These are phyloP conservation scores for Lepidocolaptes lacrymiger DNA, from an alignment of 2,797 vertebrate species.

Conservation along the genomic window DNA sequence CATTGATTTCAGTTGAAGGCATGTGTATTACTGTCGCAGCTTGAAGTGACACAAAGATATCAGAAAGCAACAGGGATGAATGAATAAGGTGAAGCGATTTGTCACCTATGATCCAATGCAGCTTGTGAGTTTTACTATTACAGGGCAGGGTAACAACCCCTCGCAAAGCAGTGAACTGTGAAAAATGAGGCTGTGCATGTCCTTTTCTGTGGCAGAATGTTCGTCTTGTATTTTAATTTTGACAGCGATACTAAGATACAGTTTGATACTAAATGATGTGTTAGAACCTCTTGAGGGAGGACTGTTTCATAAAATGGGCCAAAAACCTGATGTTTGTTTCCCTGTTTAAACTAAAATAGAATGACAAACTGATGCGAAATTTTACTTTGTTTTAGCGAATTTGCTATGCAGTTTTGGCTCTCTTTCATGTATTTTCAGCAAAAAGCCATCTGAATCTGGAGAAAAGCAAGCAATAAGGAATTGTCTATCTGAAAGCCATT, in stretches of 20 bases:
- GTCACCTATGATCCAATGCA: conserved; percentile 47
- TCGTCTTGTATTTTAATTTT: conserved; percentile 19
- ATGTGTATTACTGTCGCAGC: conserved; percentile 29
- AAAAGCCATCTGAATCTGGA: not conserved
- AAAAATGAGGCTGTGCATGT: not conserved
- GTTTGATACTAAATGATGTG: not conserved
- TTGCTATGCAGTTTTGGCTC: not conserved
- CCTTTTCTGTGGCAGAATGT: not conserved
- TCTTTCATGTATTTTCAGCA: not conserved
- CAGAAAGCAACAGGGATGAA: conserved; percentile 65
- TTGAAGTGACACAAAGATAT: conserved; percentile 59
- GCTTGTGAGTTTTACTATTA: conserved; percentile 30
- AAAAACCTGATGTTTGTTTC: not conserved
- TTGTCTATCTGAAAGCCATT: not conserved
- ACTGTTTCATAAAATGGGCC: not conserved
- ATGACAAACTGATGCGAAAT: not conserved
- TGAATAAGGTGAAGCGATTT: conserved; percentile 58
- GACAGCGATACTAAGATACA: not conserved
- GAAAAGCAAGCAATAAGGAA: not conserved
- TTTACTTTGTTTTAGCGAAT: not conserved
- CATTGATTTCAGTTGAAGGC: conserved; percentile 66
- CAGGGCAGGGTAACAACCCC: not conserved
- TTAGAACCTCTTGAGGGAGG: not conserved
- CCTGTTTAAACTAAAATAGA: not conserved
- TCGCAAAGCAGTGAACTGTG: not conserved